Base-by-base conservation (phyloP, 2,113 vertebrate species). In the Percopsis transmontana region DNA sequence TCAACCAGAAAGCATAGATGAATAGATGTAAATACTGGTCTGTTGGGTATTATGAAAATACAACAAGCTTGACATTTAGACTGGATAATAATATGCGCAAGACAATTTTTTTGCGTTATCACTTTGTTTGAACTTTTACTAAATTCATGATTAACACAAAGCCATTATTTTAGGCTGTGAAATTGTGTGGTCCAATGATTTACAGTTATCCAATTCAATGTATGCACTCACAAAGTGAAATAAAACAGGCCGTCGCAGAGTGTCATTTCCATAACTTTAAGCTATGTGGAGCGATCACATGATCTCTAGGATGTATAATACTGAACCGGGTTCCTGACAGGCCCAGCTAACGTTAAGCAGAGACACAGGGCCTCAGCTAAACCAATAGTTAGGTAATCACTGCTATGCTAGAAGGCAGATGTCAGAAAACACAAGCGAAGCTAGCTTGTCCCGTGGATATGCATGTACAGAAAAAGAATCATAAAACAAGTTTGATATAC, bases 261-360 rank as follows among this genome's bases (percentile, higher is more conserved):
- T 6, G 27, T 7, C 5, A 33, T 33, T 33, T 33, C 27, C 3
- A 33, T 33, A 33, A 33, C n/a, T n/a, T n/a, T n/a, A n/a, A n/a
- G n/a, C n/a, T n/a, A n/a, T n/a, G n/a, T n/a, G n/a, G n/a, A n/a
- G n/a, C n/a, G n/a, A n/a, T n/a, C n/a, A n/a, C n/a, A n/a, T 33
- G 27, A 33, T 33, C 27, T 33, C 27, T 33, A 33, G 27, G 27
- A 33, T 33, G 27, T 33, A 33, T 33, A 33, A 33, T 33, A 7
- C 5, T 6, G 27, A 33, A 4, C 5, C 27, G 5, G 27, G 19
- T 13, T 66, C 59, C 54, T 63, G 58, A 58, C 50, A 48, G 38
- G 53, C 24, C 23, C 19, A 62, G 68, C 40, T 67, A 21, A 66
- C 51, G 72, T 12, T 33, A 58, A 70, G 66, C 55, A 66, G 61